These are phyloP conservation scores for Cyclura pinguis DNA, from an alignment of 2,797 vertebrate genomes.

Conservation along the genomic window DNA sequence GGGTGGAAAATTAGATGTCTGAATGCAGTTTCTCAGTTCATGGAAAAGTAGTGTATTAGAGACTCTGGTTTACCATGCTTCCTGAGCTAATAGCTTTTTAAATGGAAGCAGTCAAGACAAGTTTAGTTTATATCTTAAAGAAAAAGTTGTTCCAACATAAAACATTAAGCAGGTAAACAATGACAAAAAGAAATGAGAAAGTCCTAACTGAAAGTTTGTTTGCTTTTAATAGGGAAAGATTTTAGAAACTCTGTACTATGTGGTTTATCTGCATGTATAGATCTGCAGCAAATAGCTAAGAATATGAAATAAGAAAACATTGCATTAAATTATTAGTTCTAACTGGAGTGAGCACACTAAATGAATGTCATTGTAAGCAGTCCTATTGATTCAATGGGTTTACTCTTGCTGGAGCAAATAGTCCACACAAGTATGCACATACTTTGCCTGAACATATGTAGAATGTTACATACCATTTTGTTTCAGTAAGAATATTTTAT, in stretches of 20 bases:
- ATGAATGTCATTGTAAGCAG: no score
- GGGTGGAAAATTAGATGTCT: neutral
- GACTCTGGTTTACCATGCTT: neutral
- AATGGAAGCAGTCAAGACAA: neutral
- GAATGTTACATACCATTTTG: constrained; percentile 28
- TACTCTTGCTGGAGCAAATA: no score
- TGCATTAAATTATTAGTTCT: neutral
- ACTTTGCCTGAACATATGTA: neutral
- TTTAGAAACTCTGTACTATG: neutral
- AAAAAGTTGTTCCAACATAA: neutral
- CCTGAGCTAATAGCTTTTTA: neutral
- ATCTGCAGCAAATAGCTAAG: neutral
- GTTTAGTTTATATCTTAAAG: neutral
- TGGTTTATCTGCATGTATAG: neutral
- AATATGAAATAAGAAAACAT: constrained; percentile 40
- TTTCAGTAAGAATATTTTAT: neutral
- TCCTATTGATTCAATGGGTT: no score
- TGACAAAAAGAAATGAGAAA: neutral
- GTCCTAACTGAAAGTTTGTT: neutral
- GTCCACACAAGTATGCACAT: constrained; percentile 23
- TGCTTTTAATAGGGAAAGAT: no score
- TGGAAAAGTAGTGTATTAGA: neutral
- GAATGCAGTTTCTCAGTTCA: neutral
- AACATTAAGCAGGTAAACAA: neutral
- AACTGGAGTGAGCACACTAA: no score